phyloP scores from a whole-genome alignment of 2,113 vertebrate species.

The Corvus moneduloides region DNA sequence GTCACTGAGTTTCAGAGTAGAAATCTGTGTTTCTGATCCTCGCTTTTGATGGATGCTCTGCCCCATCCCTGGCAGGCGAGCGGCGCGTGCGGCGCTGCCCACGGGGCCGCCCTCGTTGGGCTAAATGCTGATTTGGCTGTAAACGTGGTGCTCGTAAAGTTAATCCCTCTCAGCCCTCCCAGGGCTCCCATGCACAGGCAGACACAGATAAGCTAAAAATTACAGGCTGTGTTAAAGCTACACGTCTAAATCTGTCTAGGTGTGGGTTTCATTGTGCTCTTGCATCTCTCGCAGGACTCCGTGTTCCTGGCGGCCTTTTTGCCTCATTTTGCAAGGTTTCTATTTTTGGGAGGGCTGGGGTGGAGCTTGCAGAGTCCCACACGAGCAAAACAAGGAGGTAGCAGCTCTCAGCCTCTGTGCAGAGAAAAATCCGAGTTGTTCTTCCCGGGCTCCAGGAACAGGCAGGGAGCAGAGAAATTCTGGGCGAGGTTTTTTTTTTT shows the following conservation, averaged over 20 bases:
- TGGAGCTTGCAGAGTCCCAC: conserved; percentile 38
- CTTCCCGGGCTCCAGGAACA: not conserved
- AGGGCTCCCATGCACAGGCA: not conserved
- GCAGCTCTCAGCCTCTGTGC: not conserved
- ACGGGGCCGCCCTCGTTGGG: not conserved
- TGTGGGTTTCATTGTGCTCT: conserved; percentile 35
- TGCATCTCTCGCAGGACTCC: conserved; percentile 19
- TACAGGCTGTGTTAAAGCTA: not conserved
- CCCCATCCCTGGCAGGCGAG: not conserved
- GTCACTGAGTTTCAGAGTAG: fast-evolving
- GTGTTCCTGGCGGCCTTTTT: conserved; percentile 53
- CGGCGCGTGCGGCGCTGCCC: not conserved
- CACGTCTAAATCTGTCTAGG: not conserved
- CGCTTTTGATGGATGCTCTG: not conserved
- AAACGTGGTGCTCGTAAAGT: not conserved
- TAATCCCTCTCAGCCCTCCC: not conserved
- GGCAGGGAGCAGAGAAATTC: not conserved
- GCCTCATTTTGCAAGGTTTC: conserved; percentile 67
- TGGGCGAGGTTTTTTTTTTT: not conserved
- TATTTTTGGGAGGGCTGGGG: conserved; percentile 55
- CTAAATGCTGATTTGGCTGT: not conserved
- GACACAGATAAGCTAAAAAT: conserved; percentile 46
- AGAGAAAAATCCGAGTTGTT: not conserved
- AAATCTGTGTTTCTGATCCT: fast-evolving
- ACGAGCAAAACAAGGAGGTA: conserved; percentile 36